Conservation (phyloP, 2,888 invertebrate species). For the Coelopa pilipes region DNA sequence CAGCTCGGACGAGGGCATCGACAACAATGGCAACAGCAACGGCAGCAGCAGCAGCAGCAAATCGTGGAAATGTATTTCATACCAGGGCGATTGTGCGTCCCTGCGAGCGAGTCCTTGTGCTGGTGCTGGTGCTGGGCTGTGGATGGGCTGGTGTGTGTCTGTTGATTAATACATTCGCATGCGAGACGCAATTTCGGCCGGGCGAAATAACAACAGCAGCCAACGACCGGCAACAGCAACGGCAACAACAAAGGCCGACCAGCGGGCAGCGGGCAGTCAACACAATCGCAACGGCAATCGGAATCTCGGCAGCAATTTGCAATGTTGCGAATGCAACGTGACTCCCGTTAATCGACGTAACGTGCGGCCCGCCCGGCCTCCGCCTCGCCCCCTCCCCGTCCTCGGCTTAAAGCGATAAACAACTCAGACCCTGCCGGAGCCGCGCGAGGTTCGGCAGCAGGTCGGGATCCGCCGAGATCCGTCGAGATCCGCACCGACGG, state of each 20-base stretch:
- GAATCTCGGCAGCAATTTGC: not conserved
- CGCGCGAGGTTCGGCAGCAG: no score
- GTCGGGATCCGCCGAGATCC: no score
- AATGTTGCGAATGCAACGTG: not conserved
- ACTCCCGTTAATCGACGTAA: not conserved
- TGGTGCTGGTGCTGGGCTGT: not conserved
- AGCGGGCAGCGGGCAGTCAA: not conserved
- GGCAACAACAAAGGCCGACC: not conserved
- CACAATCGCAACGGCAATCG: not conserved
- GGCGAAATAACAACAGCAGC: not conserved
- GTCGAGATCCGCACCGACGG: no score
- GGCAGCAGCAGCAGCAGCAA: not conserved
- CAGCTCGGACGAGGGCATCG: not conserved
- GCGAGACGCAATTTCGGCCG: not conserved
- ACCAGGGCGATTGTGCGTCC: not conserved
- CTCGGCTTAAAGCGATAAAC: no score
- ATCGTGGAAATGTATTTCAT: not conserved
- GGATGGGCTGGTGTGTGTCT: not conserved
- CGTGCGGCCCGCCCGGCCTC: no score
- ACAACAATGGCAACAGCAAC: not conserved
- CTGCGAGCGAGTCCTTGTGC: no score
- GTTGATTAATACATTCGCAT: conserved; percentile 13
- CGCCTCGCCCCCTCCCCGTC: no score
- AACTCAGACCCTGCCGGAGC: no score
- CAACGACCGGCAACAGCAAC: not conserved